These are phyloP conservation scores for Palythoa caribaeorum DNA, from an alignment of 92 coral and sea anemone genomes.

Conservation along the genomic window DNA sequence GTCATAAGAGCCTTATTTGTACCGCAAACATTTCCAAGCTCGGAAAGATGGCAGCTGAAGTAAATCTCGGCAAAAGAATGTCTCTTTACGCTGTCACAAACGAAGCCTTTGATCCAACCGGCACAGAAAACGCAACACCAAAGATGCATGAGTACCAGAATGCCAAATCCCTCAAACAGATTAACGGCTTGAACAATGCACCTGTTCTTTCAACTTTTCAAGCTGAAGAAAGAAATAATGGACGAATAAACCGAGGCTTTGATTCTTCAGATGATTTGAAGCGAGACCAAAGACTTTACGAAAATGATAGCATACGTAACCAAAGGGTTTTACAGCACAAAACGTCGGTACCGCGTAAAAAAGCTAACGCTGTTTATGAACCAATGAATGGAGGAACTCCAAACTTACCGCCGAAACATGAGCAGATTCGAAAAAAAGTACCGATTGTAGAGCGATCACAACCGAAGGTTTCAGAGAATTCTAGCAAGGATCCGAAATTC, in stretches of 20 bases:
- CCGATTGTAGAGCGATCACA: not conserved
- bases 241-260: not conserved
- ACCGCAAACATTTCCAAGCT: not conserved
- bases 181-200: not conserved
- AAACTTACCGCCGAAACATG: not conserved
- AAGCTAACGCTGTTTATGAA: constrained; percentile 62
- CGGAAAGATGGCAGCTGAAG: constrained; percentile 17
- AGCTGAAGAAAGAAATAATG: not conserved
- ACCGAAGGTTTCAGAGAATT: not conserved
- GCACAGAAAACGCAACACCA: not conserved
- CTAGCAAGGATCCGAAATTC: constrained; percentile 49
- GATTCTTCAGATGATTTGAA: not conserved
- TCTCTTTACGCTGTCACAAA: not conserved
- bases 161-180: not conserved
- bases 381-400: constrained; percentile 28
- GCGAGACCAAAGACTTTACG: constrained; percentile 18
- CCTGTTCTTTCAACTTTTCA: not conserved
- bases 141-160: constrained; percentile 4
- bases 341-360: constrained; percentile 49
- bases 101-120: not conserved
- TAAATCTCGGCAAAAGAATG: constrained; percentile 18
- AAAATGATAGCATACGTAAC: not conserved
- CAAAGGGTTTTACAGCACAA: constrained; percentile 13
- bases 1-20: not conserved
- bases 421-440: not conserved